These are phyloP conservation scores for Hyposoter didymator DNA, from an alignment of 2,888 invertebrate genomes.

Conservation along the genomic window DNA sequence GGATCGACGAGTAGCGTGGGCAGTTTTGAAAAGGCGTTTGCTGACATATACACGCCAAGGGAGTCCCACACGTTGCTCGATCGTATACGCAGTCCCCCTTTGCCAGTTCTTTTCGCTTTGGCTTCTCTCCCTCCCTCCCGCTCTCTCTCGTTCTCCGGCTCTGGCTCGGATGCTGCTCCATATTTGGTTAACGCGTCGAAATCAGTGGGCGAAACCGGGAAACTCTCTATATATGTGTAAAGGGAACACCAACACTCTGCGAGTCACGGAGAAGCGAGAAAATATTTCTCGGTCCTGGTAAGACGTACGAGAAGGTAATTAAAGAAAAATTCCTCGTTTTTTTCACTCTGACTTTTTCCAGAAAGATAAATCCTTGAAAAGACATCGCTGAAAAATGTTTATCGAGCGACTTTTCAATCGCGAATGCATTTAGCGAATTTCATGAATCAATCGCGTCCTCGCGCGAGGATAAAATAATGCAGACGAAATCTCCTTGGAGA, in stretches of 20 bases:
- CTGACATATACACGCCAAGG: conserved; percentile 9
- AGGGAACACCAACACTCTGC: conserved; percentile 44
- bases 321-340: not conserved
- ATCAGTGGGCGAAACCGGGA: conserved; percentile 80
- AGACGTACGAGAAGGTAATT: not conserved
- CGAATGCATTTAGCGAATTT: not conserved
- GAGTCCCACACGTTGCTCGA: conserved; percentile 28
- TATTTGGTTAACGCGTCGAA: conserved; percentile 81
- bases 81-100: not conserved
- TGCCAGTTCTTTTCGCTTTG: not conserved
- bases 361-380: not conserved
- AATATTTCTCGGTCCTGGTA: conserved; percentile 28
- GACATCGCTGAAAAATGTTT: not conserved
- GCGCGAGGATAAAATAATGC: conserved; percentile 3
- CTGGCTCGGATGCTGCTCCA: conserved; percentile 73
- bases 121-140: too few relatives aligned
- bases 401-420: not conserved
- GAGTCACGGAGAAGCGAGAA: conserved; percentile 72
- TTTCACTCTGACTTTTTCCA: too few relatives aligned
- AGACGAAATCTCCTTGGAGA: conserved; percentile 31
- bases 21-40: conserved; percentile 67
- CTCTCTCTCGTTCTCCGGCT: conserved; percentile 9
- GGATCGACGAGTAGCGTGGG: conserved; percentile 75
- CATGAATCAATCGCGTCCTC: not conserved
- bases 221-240: conserved; percentile 41